Percentiles rank a stretch among this genome's conserved stretches.
Evolutionary conservation across 2,797 vertebrate genomes (phyloP).

Genomic region (Pseudochirops corinnae): DNA sequence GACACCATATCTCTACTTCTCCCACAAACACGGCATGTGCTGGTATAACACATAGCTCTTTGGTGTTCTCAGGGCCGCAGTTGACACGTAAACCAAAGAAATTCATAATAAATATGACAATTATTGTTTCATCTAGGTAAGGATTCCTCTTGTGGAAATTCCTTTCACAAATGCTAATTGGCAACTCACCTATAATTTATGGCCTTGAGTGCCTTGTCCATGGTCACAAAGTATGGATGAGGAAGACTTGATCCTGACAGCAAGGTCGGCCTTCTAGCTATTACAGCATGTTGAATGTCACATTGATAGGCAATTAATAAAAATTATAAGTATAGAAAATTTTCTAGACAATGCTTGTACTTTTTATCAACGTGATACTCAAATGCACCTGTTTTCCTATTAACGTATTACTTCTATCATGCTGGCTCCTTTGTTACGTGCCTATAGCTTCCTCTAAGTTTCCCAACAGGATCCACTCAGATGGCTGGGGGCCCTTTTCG

Average conservation of each 20-base stretch:
- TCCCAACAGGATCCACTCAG: background rate
- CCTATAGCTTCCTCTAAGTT: background rate
- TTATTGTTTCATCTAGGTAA: background rate
- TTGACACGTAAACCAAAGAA: background rate
- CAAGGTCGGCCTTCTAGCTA: background rate
- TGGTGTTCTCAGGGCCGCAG: background rate
- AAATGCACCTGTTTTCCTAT: background rate
- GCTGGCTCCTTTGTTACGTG: background rate
- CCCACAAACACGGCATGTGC: background rate
- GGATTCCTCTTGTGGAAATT: background rate
- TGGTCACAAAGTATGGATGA: background rate
- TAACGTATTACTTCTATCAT: background rate
- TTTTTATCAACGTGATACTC: background rate
- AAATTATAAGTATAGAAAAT: background rate
- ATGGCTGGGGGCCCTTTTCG: background rate
- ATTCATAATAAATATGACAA: background rate
- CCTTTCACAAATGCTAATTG: background rate
- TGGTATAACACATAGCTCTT: background rate
- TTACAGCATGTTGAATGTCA: background rate
- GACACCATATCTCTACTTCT: background rate
- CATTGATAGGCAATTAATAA: background rate
- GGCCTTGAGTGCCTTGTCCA: background rate
- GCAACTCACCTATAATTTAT: background rate
- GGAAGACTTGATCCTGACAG: background rate
- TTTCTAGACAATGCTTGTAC: background rate